Base-by-base conservation (phyloP, 2,797 vertebrate genomes). In the Threskiornis aethiopicus region DNA sequence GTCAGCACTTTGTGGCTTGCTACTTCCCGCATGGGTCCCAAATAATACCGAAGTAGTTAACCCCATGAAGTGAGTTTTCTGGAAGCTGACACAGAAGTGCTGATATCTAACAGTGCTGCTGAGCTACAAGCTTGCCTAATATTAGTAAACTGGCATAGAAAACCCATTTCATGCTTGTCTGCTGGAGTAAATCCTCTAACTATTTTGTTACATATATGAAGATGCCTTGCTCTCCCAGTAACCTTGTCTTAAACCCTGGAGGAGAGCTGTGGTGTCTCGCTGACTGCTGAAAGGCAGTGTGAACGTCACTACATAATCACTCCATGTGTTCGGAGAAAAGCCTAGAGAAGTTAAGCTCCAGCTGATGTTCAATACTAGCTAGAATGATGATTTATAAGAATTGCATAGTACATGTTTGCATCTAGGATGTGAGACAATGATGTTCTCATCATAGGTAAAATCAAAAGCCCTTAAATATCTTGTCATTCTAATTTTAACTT, bases 161-260 rank as follows among this genome's bases (percentile, higher is more conserved):
- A 96, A 78, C 15, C 18, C 35, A 86, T 96, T 95, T 95, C 91
- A 90, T 58, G 91, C 72, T 84, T 92, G 79, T 89, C 87, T 87
- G 81, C 46, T 71, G 64, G 57, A 84, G n/a, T 64, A 86, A 96
- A 91, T 57, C 44, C 61, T 86, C 52, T 85, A 75, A 92, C 20
- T 67, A 80, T 88, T 75, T 91, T 2, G 2, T 84, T 78, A 90
- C 49, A 79, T 62, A 18, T 55, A 57, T 1, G 16, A 82, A 52
- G 33, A 76, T 41, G 47, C 39, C 54, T 42, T 75, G 54, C 33
- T 81, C n/a, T 81, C 51, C 54, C 51, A 12, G 18, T 54, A 81
- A 78, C 79, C 76, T 93, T 39, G 26, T 39, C 42, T 44, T 67
- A 42, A 73, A 57, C 9, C 4, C 57, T 14, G 16, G 41, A 49